Base-by-base conservation (phyloP, 1,140 invertebrate species). In the Wiebesia pumilae region DNA sequence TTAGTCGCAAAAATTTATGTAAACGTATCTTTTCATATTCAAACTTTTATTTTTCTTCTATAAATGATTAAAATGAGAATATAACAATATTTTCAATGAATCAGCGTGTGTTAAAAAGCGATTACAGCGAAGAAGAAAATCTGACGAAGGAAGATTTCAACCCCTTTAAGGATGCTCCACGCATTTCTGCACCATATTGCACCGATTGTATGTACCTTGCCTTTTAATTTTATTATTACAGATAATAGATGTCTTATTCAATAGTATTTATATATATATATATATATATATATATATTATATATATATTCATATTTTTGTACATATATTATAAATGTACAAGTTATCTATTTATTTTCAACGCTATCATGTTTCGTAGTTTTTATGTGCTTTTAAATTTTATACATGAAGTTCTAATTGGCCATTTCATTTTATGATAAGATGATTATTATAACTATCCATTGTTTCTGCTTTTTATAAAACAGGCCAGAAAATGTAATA, bases 191-290 rank as follows among this genome's bases (percentile, higher is more conserved):
- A 86, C 84, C 47, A 81, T n/a, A 77, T 75, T 77, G 79, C 84
- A 81, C 79, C 7, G 2, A 35, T 81, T 82, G 51, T 82, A 86
- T 82, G 84, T 86, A 86, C 84, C 84, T 86, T 86, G 84, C 84
- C 84, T 86, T 86, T 58, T 12, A 54, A 30, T 33, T 79, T 27
- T 77, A 35, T 58, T 73, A 38, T 47, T 47, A 75, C 10, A 0
- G 43, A 51, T 75, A 65, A 62, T 54, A 0, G n/a, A 80, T 38
- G 21, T 80, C 1, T 65, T 33, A 0, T 9, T 30, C 14, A 54
- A 7, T 35, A 58, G 3, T 40, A 62, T 38, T 62, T 79, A 3
- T 80, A 47, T 43, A 43, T 54, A 51, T 54, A 54, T 14, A n/a
- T 54, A 16, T 54, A n/a, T n/a, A n/a, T n/a, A n/a, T n/a, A n/a